phyloP scores from a whole-genome alignment of 2,113 vertebrate species.

The Candoia aspera region DNA sequence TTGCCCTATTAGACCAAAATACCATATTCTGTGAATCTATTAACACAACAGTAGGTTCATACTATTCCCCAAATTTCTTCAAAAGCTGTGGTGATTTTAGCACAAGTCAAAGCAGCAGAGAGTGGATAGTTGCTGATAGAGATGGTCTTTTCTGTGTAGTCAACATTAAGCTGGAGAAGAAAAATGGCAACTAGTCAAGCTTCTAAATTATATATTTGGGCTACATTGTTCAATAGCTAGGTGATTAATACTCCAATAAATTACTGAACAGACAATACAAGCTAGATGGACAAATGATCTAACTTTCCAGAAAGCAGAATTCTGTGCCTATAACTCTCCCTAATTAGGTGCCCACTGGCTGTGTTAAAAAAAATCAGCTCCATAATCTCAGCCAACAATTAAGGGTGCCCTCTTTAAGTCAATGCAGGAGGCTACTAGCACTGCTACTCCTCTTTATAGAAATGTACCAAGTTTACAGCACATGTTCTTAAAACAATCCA shows the following conservation, averaged over 20 bases:
- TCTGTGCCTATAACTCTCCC: not conserved
- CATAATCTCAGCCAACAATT: not conserved
- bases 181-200: not conserved
- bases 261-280: not conserved
- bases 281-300: not conserved
- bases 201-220: not conserved
- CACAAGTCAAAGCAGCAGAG: slow-evolving; percentile 93
- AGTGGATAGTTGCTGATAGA: slow-evolving; percentile 98
- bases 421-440: not conserved
- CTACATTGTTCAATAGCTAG: not conserved
- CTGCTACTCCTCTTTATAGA: not conserved
- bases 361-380: not conserved
- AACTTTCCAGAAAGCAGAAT: not conserved
- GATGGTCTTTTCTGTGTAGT: slow-evolving; percentile 89
- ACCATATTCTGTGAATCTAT: not conserved
- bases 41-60: slow-evolving; percentile 66
- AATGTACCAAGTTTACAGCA: not conserved
- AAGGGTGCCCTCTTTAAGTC: not conserved
- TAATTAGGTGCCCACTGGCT: not conserved
- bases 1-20: not conserved
- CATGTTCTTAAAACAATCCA: not conserved
- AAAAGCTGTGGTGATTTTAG: slow-evolving; percentile 94
- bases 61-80: slow-evolving; percentile 93
- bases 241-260: not conserved
- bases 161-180: slow-evolving; percentile 81